Conservation (phyloP, 2,113 vertebrate genomes). For the Galbula dea region DNA sequence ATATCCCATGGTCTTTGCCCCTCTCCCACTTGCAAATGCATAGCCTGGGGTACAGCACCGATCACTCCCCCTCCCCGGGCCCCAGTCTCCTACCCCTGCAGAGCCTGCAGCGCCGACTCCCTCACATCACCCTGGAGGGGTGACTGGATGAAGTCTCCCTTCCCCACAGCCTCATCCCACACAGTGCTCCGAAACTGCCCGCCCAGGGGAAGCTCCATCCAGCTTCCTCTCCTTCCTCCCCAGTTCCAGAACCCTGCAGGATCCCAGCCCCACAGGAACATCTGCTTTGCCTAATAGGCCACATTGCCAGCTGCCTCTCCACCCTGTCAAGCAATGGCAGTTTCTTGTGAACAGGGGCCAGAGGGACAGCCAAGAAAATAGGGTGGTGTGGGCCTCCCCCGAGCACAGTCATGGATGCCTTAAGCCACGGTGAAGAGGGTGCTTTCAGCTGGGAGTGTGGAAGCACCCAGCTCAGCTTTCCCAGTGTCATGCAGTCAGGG, state of each 20-base stretch:
- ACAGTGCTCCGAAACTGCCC: constrained; percentile 10
- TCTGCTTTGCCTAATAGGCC: neutral
- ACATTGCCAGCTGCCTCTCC: neutral
- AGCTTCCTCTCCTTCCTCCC: neutral
- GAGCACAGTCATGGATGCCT: neutral
- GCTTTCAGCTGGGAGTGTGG: neutral
- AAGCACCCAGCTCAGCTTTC: neutral
- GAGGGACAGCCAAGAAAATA: neutral
- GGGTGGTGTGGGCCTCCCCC: neutral
- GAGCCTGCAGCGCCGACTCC: neutral
- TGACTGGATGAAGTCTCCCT: constrained; percentile 8
- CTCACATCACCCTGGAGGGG: neutral
- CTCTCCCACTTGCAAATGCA: neutral
- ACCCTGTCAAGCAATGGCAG: neutral
- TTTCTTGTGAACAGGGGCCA: neutral
- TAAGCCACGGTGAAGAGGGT: neutral
- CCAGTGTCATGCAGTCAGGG: neutral
- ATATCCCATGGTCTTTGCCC: neutral
- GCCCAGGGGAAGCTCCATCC: constrained; percentile 50
- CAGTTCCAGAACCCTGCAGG: neutral
- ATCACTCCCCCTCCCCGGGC: neutral
- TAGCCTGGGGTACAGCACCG: neutral
- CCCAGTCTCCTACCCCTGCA: constrained; percentile 35
- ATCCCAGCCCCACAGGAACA: neutral
- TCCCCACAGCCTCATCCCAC: constrained; percentile 50